Evolutionary conservation across 2,113 vertebrate genomes (phyloP).

Genomic region (Brevimyrus niger): DNA sequence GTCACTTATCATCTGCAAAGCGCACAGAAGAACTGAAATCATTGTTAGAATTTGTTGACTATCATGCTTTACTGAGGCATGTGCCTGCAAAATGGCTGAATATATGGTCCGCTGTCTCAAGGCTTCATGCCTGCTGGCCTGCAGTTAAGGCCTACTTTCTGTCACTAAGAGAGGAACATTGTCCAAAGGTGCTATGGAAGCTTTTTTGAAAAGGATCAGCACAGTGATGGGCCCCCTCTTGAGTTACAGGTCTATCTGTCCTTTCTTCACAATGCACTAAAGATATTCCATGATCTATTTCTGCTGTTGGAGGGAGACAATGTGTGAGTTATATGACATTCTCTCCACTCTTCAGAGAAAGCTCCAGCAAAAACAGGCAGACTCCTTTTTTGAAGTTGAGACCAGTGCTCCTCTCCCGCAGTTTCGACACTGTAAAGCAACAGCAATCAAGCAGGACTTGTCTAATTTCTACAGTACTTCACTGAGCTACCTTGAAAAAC

Average conservation of each 20-base stretch:
- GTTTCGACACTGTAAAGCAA: constrained; percentile 9
- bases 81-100: constrained; percentile 26
- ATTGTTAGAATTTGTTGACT: not conserved
- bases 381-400: constrained; percentile 27
- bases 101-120: constrained; percentile 24
- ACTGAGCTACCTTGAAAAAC: constrained; percentile 31
- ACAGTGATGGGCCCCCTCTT: constrained; percentile 14
- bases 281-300: constrained; percentile 28
- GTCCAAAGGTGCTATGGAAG: constrained; percentile 18
- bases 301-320: constrained; percentile 24
- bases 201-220: constrained; percentile 26
- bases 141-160: constrained; percentile 27
- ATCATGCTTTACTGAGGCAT: constrained; percentile 16
- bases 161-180: constrained; percentile 25
- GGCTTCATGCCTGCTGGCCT: constrained; percentile 22
- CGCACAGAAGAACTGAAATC: not conserved
- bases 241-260: constrained; percentile 20
- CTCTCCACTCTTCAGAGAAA: constrained; percentile 19
- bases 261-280: constrained; percentile 23
- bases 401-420: constrained; percentile 13
- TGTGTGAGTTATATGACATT: constrained; percentile 27
- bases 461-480: constrained; percentile 25
- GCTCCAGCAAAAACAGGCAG: constrained; percentile 10
- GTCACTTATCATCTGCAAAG: not conserved
- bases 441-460: constrained; percentile 26